Percentiles rank a stretch among this genome's conserved stretches.
Evolutionary conservation across 2,113 vertebrate species (phyloP).

Genomic region (Helogale parvula): DNA sequence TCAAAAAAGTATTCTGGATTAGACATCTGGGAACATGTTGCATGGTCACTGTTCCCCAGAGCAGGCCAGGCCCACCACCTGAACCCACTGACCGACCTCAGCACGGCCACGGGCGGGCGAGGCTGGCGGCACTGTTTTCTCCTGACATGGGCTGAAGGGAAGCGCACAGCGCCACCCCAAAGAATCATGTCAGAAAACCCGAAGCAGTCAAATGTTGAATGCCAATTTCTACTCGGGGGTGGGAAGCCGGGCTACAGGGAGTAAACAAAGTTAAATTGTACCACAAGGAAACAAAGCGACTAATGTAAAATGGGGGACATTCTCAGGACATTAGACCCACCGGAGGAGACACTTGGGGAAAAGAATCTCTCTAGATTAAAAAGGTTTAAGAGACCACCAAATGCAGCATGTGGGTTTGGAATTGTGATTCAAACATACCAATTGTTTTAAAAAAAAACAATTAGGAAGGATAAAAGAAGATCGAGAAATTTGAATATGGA

Average conservation of each 20-base stretch:
- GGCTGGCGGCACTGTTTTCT: accelerated
- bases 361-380: neutral
- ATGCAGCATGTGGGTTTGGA: neutral
- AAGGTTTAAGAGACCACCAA: neutral
- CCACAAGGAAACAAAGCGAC: neutral
- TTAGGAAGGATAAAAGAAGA: neutral
- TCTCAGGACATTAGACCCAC: neutral
- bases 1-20: neutral
- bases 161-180: neutral
- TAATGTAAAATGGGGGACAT: neutral
- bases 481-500: neutral
- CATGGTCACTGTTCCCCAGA: neutral
- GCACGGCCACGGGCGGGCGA: neutral
- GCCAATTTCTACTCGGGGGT: neutral
- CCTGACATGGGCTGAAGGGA: neutral
- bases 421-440: neutral
- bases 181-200: neutral
- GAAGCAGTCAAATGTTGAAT: neutral
- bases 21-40: neutral
- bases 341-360: neutral
- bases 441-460: neutral
- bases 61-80: neutral
- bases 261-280: neutral
- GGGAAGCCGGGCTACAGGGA: neutral
- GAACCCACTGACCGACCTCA: neutral